Evolutionary conservation across 1,140 invertebrate genomes (phyloP).

Genomic region (Drosophila neocordata): DNA sequence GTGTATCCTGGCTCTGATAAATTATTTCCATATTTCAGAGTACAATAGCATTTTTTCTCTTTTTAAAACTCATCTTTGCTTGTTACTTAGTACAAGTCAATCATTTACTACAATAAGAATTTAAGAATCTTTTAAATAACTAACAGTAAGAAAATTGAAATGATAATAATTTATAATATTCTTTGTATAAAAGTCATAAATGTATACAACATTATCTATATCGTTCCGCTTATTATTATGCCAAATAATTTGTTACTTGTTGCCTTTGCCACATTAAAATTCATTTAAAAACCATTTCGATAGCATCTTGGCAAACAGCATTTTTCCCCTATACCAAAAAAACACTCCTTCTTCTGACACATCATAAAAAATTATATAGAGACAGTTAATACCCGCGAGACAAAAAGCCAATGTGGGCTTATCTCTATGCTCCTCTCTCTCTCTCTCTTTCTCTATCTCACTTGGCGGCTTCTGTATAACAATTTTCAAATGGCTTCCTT

Average conservation of each 20-base stretch:
- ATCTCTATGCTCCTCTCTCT: slow-evolving; percentile 25
- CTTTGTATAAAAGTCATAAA: not conserved
- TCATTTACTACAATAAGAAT: no score
- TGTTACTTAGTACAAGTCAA: no score
- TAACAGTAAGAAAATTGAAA: no score
- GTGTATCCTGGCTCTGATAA: no score
- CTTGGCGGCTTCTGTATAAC: slow-evolving; percentile 24
- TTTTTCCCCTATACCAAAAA: not conserved
- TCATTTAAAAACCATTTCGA: slow-evolving; percentile 27
- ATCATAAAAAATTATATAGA: slow-evolving; percentile 49
- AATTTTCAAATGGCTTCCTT: slow-evolving; percentile 54
- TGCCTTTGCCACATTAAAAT: slow-evolving; percentile 18
- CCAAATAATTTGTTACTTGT: slow-evolving; percentile 3
- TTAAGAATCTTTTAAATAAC: no score
- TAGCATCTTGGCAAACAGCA: slow-evolving; percentile 9
- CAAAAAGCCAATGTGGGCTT: slow-evolving; percentile 29
- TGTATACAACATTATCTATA: slow-evolving; percentile 33
- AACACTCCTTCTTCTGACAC: slow-evolving; percentile 23
- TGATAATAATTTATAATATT: no score
- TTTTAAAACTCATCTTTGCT: no score
- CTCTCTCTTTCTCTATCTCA: not conserved
- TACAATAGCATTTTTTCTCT: no score
- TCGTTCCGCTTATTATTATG: not conserved
- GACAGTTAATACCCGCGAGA: slow-evolving; percentile 58
- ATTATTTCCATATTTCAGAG: no score